Base-by-base conservation (phyloP, 2,113 vertebrate species). In the Lampris incognitus region DNA sequence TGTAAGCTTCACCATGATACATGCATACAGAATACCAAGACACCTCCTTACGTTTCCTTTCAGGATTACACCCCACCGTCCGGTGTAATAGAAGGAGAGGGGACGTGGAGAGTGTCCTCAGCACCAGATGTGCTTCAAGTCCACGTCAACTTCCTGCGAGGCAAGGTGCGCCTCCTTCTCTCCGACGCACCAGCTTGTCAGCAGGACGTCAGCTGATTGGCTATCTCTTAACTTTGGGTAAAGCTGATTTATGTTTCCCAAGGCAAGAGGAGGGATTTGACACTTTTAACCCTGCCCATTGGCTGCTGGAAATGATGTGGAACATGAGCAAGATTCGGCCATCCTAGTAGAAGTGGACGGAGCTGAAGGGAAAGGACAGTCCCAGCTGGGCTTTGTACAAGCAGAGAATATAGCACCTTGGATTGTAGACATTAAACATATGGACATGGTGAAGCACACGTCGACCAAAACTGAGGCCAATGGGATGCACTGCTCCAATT, bases 81-180 rank as follows among this genome's bases (percentile, higher is more conserved):
- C 37, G 88, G 64, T 59, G 55, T 57, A n/a, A 59, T 40, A 0
- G 87, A 44, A 6, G 59, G 78, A 0, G 85, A 88, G 61, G 92
- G 87, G 59, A 94, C 90, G 9, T 94, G 93, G 92, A 78, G 1
- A 4, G 92, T 88, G 13, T 92, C 93, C 69, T 86, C 90, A 0
- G 69, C 86, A 7, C 70, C 89, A 38, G 93, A 95, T 49, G 41
- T 95, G 73, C 93, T 95, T 40, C 90, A 92, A 63, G 92, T 94
- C 61, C 87, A 95, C 4, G 69, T 92, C 69, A 94, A 94, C 81
- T 95, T 95, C 82, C 87, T 95, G 80, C 87, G 94, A 44, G 94
- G 94, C 54, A 95, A 95, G 88, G 92, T 94, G 73, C 90, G 64
- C 61, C 91, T 91, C 69, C 89, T 95, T 37, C 81, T 94, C 4